Conservation (phyloP, 2,113 vertebrate species). For the Casuarius casuarius region DNA sequence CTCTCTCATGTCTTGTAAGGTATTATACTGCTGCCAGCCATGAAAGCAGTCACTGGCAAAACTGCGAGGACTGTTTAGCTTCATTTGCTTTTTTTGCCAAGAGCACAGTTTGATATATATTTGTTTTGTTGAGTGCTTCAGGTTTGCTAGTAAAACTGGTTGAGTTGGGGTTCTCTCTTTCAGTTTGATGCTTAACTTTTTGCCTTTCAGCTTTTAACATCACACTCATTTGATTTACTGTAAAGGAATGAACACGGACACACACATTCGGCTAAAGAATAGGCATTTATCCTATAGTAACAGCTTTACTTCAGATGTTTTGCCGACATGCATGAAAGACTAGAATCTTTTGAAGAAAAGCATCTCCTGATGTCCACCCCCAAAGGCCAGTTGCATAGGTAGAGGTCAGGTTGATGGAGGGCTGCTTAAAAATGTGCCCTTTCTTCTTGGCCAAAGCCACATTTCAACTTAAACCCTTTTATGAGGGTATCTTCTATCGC, state of each 20-base stretch:
- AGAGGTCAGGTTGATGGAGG: not conserved
- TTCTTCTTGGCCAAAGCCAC: not conserved
- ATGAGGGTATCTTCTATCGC: not conserved
- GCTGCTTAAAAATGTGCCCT: not conserved
- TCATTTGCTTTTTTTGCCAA: not conserved
- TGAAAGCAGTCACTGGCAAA: not conserved
- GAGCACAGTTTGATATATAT: not conserved
- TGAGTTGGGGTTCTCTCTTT: not conserved
- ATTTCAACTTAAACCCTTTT: not conserved
- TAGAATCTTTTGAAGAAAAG: not conserved
- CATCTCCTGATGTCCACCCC: not conserved
- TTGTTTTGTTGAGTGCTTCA: not conserved
- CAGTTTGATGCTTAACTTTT: not conserved
- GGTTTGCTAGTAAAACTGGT: not conserved
- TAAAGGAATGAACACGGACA: not conserved
- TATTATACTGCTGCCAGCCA: not conserved
- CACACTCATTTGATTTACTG: not conserved
- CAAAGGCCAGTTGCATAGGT: not conserved
- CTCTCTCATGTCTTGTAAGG: not conserved
- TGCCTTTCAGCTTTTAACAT: not conserved
- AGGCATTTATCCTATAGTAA: not conserved
- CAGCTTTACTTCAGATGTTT: not conserved
- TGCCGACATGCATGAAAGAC: not conserved
- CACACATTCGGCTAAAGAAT: not conserved
- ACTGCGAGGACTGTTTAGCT: not conserved